A percentile compares a stretch with the other conserved stretches of the same genome.
phyloP scores from a whole-genome alignment of 2,113 vertebrate species.

The Otus sunia region DNA sequence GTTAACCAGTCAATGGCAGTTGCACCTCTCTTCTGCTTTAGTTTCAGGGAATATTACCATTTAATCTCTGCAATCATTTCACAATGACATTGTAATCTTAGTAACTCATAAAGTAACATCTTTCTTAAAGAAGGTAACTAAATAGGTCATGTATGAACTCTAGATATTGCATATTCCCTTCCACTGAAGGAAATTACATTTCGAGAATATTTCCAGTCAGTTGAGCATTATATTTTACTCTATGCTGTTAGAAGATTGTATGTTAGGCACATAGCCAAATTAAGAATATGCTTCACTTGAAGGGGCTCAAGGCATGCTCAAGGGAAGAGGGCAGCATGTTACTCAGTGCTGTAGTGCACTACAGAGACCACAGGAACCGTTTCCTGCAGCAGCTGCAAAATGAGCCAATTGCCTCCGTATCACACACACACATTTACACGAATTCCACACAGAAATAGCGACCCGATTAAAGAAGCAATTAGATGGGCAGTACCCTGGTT shows the following conservation, averaged over 20 bases:
- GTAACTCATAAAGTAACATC: neutral
- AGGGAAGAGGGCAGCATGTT: neutral
- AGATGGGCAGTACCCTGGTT: neutral
- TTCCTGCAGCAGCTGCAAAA: neutral
- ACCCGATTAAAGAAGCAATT: neutral
- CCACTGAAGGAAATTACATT: neutral
- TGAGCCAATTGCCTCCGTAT: neutral
- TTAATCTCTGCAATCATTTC: neutral
- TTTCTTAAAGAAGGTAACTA: neutral
- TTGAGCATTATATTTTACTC: neutral
- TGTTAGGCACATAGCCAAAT: neutral
- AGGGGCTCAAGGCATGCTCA: neutral
- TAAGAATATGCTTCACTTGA: neutral
- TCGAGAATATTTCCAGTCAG: neutral
- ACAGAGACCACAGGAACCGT: neutral
- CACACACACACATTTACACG: neutral
- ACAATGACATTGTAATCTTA: neutral
- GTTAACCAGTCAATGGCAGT: neutral
- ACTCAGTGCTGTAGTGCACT: neutral
- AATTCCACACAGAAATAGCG: accelerated
- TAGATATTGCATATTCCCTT: neutral
- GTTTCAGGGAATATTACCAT: neutral
- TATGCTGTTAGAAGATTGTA: neutral
- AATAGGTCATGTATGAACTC: neutral
- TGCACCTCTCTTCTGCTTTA: neutral